Percentiles rank a stretch among this genome's conserved stretches.
phyloP scores from a whole-genome alignment of 2,888 invertebrate genomes.

The Cepaea hortensis region DNA sequence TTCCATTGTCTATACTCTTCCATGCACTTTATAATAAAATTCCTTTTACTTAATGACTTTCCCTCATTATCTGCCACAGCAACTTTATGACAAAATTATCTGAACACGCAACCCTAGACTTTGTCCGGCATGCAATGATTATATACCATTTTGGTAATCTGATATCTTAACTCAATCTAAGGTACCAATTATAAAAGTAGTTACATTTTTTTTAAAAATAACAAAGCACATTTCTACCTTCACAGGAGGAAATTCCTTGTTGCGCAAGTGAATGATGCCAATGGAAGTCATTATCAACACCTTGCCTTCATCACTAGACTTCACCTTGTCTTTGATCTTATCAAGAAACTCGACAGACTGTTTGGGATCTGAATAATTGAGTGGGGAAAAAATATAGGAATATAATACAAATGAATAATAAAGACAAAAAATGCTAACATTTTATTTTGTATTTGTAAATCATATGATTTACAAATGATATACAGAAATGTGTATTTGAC shows the following conservation, averaged over 20 bases:
- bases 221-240: constrained; percentile 67
- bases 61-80: no score
- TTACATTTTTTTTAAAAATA: neutral
- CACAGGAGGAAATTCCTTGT: constrained; percentile 76
- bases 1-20: no score
- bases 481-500: no score
- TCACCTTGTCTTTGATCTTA: constrained; percentile 87
- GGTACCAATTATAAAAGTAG: neutral
- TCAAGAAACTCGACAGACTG: constrained; percentile 92
- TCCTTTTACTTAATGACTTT: no score
- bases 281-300: constrained; percentile 90
- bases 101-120: no score
- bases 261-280: constrained; percentile 77
- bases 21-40: no score
- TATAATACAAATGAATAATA: neutral
- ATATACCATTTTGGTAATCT: no score
- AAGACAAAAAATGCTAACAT: neutral
- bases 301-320: constrained; percentile 83
- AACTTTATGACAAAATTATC: no score
- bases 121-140: no score
- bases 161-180: no score
- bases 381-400: neutral
- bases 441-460: no score
- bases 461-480: no score
- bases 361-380: constrained; percentile 81